Conservation (phyloP, 2,888 invertebrate species). For the Autographa gamma region DNA sequence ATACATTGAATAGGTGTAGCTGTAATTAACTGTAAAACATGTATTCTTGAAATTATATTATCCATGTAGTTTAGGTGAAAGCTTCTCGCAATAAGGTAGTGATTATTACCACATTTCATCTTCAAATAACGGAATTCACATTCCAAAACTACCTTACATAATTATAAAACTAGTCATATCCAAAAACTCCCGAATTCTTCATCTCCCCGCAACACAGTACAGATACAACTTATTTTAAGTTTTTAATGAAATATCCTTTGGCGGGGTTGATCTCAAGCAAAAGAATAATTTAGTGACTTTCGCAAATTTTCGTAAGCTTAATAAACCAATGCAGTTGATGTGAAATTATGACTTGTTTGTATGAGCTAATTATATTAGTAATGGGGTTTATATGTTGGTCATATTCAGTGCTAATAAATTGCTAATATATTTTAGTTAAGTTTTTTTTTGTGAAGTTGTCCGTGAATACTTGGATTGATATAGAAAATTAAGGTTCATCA, state of each 20-base stretch:
- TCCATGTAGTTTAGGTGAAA: too few relatives aligned
- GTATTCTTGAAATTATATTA: too few relatives aligned
- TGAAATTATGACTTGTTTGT: slow-evolving; percentile 13
- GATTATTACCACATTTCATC: too few relatives aligned
- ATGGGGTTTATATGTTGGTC: background rate
- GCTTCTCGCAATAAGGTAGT: too few relatives aligned
- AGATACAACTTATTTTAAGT: slow-evolving; percentile 81
- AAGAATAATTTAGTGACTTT: slow-evolving; percentile 74
- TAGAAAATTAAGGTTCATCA: too few relatives aligned
- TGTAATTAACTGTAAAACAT: too few relatives aligned
- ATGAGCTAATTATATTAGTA: slow-evolving; percentile 3
- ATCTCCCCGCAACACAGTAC: slow-evolving; percentile 62
- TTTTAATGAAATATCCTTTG: slow-evolving; percentile 84
- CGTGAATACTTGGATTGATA: background rate
- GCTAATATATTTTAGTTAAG: too few relatives aligned
- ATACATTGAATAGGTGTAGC: too few relatives aligned
- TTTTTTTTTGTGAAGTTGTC: background rate
- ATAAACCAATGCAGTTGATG: slow-evolving; percentile 27
- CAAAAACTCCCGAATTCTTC: background rate
- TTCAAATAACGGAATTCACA: too few relatives aligned
- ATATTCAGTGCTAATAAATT: background rate
- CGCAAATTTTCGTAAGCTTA: slow-evolving; percentile 29
- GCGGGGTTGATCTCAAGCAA: slow-evolving; percentile 72
- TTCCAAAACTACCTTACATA: background rate
- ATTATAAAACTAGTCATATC: slow-evolving; percentile 1